Evolutionary conservation across 2,888 invertebrate genomes (phyloP), one percentile per base, ranked within the genome.

Genomic region (Agrochola litura): DNA sequence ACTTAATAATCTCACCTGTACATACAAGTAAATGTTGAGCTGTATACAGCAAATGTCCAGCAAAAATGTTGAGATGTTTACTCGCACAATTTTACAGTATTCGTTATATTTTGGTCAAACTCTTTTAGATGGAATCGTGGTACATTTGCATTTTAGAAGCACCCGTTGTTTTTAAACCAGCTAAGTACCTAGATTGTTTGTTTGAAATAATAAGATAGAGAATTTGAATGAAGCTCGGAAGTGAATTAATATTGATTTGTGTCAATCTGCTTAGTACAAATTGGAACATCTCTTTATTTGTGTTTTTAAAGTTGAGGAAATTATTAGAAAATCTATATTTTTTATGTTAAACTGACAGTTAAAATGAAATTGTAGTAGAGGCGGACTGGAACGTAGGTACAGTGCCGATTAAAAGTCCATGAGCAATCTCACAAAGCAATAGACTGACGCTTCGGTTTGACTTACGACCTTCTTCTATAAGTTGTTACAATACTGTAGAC

Each of bases 71-170:
- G 63, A 88, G 84, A 82, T 86, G 86, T 89, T 88, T 86, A 89
- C 86, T 90, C 88, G 88, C 87, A 84, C 84, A 90, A 90, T 89
- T 90, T 90, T 88, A 89, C 89, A 52, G 88, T 89, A 85, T 88
- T 69, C 70, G 25, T 43, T 58, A 52, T 52, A 86, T 66, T 74
- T 89, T 89, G 83, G 83, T 83, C 89, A 89, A 80, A 70, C 64
- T 60, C 30, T 65, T 78, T 84, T 80, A 84, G 71, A 61, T 79
- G 22, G 52, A 54, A 68, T 68, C 58, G 54, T 46, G 30, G 64
- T 60, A 79, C 22, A 80, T 84, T 84, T 80, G 65, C 84, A 71
- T 84, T 80, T 80, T 41, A 80, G 67, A 71, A 87, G 82, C 76
- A 84, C 64, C 77, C 73, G 68, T n/a, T 83, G 72, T 77, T 85